These are phyloP conservation scores for Cepaea nemoralis DNA, from an alignment of 1,140 invertebrate genomes.

Conservation along the genomic window DNA sequence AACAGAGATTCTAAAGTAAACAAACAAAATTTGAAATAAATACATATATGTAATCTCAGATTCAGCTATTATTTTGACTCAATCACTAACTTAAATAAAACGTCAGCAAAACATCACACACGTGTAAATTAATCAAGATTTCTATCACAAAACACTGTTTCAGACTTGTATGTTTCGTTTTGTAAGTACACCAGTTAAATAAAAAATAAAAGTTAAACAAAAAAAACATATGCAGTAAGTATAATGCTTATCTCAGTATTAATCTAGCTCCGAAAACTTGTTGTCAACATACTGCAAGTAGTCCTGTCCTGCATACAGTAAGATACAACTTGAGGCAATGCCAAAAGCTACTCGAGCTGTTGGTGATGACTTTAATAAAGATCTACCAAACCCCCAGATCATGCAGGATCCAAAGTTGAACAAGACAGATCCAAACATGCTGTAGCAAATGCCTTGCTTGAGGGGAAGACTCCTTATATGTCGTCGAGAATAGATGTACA, in stretches of 20 bases:
- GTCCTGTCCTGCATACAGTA: slow-evolving; percentile 51
- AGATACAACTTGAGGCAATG: slow-evolving; percentile 40
- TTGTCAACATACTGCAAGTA: slow-evolving; percentile 45
- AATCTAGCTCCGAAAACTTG: slow-evolving; percentile 26
- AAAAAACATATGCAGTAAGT: background rate
- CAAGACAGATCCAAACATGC: slow-evolving; percentile 54
- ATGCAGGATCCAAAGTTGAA: slow-evolving; percentile 63
- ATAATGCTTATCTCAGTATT: background rate
- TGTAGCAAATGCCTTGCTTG: slow-evolving; percentile 50
- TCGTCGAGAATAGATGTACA: slow-evolving; percentile 58
- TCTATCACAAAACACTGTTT: background rate
- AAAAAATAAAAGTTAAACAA: background rate
- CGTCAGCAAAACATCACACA: background rate
- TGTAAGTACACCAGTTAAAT: background rate
- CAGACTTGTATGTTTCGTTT: background rate
- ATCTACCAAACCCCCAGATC: slow-evolving; percentile 53
- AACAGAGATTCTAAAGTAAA: no score
- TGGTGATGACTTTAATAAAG: slow-evolving; percentile 70
- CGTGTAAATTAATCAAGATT: background rate
- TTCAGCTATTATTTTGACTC: background rate
- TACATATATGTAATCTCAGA: no score
- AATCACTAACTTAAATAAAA: background rate
- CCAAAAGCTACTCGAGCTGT: slow-evolving; percentile 62
- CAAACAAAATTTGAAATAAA: no score
- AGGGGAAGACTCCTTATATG: slow-evolving; percentile 47